phyloP scores from a whole-genome alignment of 1,140 invertebrate species.

The Choristoneura fumiferana region DNA sequence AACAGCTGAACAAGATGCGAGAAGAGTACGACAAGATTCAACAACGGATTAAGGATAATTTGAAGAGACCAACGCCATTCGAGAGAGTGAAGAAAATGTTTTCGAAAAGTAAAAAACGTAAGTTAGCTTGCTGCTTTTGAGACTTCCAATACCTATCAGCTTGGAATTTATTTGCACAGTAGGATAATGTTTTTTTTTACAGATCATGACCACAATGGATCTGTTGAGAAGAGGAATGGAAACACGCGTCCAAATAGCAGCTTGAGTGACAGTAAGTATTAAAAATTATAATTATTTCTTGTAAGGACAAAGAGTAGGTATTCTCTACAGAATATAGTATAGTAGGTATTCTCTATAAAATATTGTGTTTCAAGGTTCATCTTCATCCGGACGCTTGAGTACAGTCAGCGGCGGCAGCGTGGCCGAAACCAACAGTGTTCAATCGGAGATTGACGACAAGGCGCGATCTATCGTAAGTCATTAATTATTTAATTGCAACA shows the following conservation, averaged over 20 bases:
- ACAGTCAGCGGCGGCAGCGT: slow-evolving; percentile 87
- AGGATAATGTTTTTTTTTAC: slow-evolving; percentile 29
- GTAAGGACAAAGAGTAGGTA: no score
- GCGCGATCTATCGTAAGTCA: slow-evolving; percentile 79
- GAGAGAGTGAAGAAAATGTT: slow-evolving; percentile 89
- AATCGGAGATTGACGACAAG: slow-evolving; percentile 89
- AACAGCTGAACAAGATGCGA: slow-evolving; percentile 88
- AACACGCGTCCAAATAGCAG: slow-evolving; percentile 69
- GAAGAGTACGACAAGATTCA: slow-evolving; percentile 90
- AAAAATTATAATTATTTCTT: no score
- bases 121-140: slow-evolving; percentile 30
- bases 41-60: slow-evolving; percentile 83
- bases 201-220: slow-evolving; percentile 60
- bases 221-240: slow-evolving; percentile 69
- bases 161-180: slow-evolving; percentile 1
- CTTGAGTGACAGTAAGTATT: slow-evolving; percentile 69
- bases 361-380: slow-evolving; percentile 80
- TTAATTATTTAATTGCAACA: no score
- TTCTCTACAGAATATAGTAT: no score
- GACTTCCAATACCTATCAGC: not conserved
- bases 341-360: not conserved
- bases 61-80: slow-evolving; percentile 88
- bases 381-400: slow-evolving; percentile 88
- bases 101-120: slow-evolving; percentile 76
- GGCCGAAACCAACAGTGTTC: slow-evolving; percentile 90